A percentile compares a stretch with the other conserved stretches of the same genome.
These are phyloP conservation scores for Malaclemys terrapin DNA, from an alignment of 2,113 vertebrate genomes.

Conservation along the genomic window DNA sequence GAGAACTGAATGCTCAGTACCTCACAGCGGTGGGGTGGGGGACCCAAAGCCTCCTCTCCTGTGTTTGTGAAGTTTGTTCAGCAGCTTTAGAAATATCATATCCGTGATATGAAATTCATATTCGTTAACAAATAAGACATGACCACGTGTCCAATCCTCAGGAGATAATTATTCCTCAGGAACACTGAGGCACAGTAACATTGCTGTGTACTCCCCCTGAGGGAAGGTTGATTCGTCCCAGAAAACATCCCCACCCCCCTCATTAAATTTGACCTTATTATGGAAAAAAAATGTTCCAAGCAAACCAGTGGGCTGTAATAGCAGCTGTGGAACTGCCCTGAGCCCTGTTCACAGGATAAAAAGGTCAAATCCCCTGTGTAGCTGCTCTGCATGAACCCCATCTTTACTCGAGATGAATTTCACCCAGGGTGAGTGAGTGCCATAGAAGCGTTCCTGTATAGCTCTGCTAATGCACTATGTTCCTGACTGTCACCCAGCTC, in stretches of 20 bases:
- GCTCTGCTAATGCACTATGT: conserved; percentile 26
- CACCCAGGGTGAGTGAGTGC: neutral
- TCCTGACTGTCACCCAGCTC: conserved; percentile 42
- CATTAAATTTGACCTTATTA: neutral
- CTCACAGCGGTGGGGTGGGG: neutral
- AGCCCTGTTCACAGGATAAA: neutral
- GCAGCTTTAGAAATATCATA: neutral
- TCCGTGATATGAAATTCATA: neutral
- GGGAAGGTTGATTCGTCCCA: neutral
- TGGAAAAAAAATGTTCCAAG: neutral
- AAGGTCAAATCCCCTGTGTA: neutral
- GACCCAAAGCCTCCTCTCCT: neutral
- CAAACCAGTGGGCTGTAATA: neutral
- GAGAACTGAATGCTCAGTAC: neutral
- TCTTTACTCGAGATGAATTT: neutral
- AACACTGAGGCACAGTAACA: neutral
- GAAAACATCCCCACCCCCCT: neutral
- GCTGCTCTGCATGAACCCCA: neutral
- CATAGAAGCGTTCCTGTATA: neutral
- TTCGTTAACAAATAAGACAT: neutral
- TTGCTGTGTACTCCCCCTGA: neutral
- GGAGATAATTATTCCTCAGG: neutral
- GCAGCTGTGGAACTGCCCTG: neutral
- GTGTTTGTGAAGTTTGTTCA: neutral
- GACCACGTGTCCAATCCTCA: neutral